These are phyloP conservation scores for Cantharis rufa DNA, from an alignment of 2,888 invertebrate genomes.

Conservation along the genomic window DNA sequence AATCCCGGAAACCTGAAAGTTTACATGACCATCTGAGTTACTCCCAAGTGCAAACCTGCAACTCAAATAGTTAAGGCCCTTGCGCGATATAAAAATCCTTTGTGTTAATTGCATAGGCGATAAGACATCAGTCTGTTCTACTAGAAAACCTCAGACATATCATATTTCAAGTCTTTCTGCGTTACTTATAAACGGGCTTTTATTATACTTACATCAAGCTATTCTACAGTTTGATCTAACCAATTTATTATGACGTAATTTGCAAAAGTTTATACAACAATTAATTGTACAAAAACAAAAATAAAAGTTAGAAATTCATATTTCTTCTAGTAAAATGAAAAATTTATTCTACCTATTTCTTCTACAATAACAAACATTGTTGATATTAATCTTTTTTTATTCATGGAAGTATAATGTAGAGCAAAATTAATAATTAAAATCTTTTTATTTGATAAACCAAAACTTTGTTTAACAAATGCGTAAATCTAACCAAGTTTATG, in stretches of 20 bases:
- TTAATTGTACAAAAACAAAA: not conserved
- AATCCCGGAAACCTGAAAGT: too few species aligned
- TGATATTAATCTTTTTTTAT: too few species aligned
- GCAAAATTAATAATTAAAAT: not conserved
- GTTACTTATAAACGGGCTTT: too few species aligned
- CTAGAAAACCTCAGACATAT: too few species aligned
- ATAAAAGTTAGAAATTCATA: not conserved
- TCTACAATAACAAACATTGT: not conserved
- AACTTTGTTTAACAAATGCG: not conserved
- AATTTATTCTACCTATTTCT: not conserved
- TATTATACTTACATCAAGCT: too few species aligned
- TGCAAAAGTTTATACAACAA: not conserved
- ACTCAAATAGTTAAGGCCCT: too few species aligned
- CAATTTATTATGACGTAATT: not conserved
- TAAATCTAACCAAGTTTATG: not conserved
- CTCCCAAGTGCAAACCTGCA: too few species aligned
- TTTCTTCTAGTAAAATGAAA: not conserved
- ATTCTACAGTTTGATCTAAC: not conserved
- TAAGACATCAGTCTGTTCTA: too few species aligned
- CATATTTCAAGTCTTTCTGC: too few species aligned
- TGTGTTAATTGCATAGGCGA: too few species aligned
- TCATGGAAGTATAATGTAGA: not conserved
- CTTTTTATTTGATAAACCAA: not conserved
- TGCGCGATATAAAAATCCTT: too few species aligned
- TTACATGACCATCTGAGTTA: too few species aligned